Evolutionary conservation across 2,888 invertebrate genomes (phyloP).

Genomic region (Drosophila diplacantha): DNA sequence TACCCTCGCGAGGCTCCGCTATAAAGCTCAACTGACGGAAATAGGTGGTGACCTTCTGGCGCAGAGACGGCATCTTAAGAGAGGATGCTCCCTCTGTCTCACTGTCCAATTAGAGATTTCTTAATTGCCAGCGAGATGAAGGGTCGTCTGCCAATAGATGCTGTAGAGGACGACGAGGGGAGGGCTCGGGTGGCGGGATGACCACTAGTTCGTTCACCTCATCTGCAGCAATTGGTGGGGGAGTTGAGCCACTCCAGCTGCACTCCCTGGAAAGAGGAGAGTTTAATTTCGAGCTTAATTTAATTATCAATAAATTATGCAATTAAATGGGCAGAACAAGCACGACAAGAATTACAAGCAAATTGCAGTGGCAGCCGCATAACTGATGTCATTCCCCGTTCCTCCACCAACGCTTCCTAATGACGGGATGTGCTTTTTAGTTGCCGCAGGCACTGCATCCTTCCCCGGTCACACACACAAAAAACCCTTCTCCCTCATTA

Average conservation of each 20-base stretch:
- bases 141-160: conserved; percentile 19
- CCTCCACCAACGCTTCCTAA: conserved; percentile 25
- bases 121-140: conserved; percentile 35
- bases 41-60: conserved; percentile 85
- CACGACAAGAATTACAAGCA: conserved; percentile 25
- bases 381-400: conserved; percentile 16
- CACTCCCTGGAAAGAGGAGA: conserved; percentile 20
- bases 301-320: conserved; percentile 71
- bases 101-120: conserved; percentile 29
- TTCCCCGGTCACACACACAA: conserved; percentile 9
- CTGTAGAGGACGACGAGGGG: neutral
- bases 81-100: conserved; percentile 9
- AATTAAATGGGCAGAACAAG: conserved; percentile 47
- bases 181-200: conserved; percentile 5
- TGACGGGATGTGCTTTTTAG: conserved; percentile 57
- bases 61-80: conserved; percentile 82
- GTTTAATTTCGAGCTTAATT: conserved; percentile 44
- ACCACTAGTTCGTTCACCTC: conserved; percentile 47
- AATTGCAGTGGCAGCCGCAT: conserved; percentile 27
- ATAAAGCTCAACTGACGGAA: conserved; percentile 85
- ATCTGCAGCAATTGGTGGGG: conserved; percentile 57
- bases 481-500: conserved; percentile 14
- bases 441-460: conserved; percentile 33
- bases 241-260: conserved; percentile 40
- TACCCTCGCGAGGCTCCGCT: conserved; percentile 80